phyloP scores from a whole-genome alignment of 2,113 vertebrate genomes.

The Pipra filicauda region DNA sequence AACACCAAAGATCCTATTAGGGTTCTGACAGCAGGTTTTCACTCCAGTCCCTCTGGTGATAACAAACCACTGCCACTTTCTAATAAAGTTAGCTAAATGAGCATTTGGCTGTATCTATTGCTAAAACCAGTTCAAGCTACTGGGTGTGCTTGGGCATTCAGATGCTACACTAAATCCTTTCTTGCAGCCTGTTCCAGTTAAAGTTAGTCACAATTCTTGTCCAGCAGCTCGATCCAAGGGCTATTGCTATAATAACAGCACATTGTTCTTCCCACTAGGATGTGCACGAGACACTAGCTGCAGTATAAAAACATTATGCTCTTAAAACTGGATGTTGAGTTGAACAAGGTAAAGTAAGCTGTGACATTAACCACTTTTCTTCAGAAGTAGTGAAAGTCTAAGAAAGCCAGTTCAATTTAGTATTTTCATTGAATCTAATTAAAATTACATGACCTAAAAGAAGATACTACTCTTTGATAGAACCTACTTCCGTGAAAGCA shows the following conservation, averaged over 20 bases:
- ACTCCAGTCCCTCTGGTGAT: background rate
- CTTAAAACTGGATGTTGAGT: background rate
- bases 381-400: background rate
- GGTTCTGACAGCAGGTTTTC: background rate
- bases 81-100: background rate
- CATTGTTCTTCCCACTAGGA: background rate
- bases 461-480: background rate
- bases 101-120: background rate
- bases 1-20: background rate
- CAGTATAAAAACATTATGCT: background rate
- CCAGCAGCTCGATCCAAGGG: background rate
- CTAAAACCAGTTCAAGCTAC: background rate
- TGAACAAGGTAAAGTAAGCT: background rate
- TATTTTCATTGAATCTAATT: background rate
- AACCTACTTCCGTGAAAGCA: background rate
- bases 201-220: background rate
- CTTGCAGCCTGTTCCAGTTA: background rate
- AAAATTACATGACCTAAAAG: background rate
- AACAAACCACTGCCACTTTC: background rate
- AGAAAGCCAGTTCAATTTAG: background rate
- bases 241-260: background rate
- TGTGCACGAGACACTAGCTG: background rate
- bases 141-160: background rate
- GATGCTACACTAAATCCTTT: background rate
- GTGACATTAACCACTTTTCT: background rate